phyloP scores from a whole-genome alignment of 2,113 vertebrate genomes.

The Corythornis cristatus region DNA sequence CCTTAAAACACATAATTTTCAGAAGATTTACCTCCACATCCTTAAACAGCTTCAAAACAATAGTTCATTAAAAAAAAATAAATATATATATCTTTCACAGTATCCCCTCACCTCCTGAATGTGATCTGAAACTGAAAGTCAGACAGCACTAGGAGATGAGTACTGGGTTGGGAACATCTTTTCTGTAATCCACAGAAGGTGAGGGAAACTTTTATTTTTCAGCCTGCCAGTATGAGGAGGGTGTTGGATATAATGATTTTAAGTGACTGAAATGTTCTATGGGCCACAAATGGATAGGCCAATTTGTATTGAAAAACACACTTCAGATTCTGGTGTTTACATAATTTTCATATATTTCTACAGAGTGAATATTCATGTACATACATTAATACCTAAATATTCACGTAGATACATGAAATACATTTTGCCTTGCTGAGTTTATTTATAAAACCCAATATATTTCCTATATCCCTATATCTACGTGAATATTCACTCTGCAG shows the following conservation, averaged over 20 bases:
- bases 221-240: neutral
- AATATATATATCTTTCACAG: neutral
- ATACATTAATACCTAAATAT: too few species aligned
- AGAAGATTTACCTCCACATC: neutral
- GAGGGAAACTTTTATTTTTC: neutral
- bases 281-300: neutral
- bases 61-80: neutral
- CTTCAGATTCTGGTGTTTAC: neutral
- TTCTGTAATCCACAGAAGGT: neutral
- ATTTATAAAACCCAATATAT: too few species aligned
- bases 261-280: neutral
- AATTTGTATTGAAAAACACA: neutral
- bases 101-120: neutral
- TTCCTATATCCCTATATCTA: too few species aligned
- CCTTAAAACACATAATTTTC: neutral
- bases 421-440: too few species aligned
- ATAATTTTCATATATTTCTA: neutral
- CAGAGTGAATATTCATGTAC: neutral
- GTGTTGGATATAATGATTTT: neutral
- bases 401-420: too few species aligned
- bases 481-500: too few species aligned
- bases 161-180: neutral
- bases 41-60: neutral
- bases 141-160: neutral
- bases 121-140: neutral